Percentiles rank a stretch among this genome's conserved stretches.
phyloP scores from a whole-genome alignment of 1,140 invertebrate species.

The Lordiphosa mommai region DNA sequence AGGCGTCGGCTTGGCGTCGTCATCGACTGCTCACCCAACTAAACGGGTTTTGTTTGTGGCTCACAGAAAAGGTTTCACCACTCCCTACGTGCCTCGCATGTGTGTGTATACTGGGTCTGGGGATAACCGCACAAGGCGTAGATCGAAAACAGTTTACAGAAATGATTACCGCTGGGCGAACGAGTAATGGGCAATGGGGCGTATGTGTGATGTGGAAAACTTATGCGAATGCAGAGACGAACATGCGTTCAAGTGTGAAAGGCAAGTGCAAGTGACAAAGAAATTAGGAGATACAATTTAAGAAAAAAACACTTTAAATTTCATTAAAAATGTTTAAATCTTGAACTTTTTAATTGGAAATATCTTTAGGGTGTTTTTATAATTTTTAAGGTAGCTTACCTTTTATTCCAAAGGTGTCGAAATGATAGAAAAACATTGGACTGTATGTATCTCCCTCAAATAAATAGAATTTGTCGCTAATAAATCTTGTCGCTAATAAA shows the following conservation, averaged over 20 bases:
- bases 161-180: conserved; percentile 66
- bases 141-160: conserved; percentile 74
- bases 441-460: too few relatives aligned
- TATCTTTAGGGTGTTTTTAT: too few relatives aligned
- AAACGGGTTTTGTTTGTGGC: conserved; percentile 19
- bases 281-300: not conserved
- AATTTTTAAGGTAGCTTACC: too few relatives aligned
- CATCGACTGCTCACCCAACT: conserved; percentile 2
- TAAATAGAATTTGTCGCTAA: too few relatives aligned
- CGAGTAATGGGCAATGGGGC: conserved; percentile 67
- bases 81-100: not conserved
- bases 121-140: conserved; percentile 24
- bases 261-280: not conserved
- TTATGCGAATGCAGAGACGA: conserved; percentile 16
- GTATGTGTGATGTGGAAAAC: conserved; percentile 47
- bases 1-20: not conserved
- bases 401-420: too few relatives aligned
- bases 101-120: not conserved
- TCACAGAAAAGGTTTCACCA: conserved; percentile 4
- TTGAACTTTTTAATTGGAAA: too few relatives aligned
- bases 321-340: conserved; percentile 3
- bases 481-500: too few relatives aligned
- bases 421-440: too few relatives aligned
- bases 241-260: conserved; percentile 29
- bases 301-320: not conserved